Evolutionary conservation across 2,888 invertebrate species (phyloP).

Genomic region (Lithodes maja): DNA sequence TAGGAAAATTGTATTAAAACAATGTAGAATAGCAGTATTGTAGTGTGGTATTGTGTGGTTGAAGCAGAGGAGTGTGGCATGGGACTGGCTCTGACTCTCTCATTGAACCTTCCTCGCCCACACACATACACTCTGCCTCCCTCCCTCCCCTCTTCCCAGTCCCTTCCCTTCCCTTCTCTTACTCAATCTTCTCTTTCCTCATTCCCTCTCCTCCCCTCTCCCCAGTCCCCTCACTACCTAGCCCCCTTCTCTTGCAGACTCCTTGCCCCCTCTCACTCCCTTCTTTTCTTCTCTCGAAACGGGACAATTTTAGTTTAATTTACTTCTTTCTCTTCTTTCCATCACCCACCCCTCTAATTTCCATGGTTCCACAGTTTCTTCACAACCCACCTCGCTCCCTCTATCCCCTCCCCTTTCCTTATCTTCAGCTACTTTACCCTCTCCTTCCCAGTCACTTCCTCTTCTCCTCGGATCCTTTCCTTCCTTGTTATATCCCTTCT

Average conservation of each 20-base stretch:
- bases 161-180: not conserved
- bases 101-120: not conserved
- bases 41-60: not conserved
- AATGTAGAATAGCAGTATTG: no score
- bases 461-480: not conserved
- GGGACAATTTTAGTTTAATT: no score
- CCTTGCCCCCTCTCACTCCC: no score
- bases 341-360: not conserved
- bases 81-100: not conserved
- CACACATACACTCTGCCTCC: not conserved
- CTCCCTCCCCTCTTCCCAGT: not conserved
- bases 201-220: not conserved
- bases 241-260: no score
- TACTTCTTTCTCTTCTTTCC: no score
- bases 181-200: no score
- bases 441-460: not conserved
- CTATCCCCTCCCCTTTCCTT: no score
- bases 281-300: no score
- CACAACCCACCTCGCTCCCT: no score
- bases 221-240: not conserved
- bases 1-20: no score
- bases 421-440: not conserved
- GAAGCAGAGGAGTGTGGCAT: not conserved
- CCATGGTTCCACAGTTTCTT: not conserved
- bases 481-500: not conserved